phyloP scores from a whole-genome alignment of 2,797 vertebrate genomes.

The Decapterus maruadsi region DNA sequence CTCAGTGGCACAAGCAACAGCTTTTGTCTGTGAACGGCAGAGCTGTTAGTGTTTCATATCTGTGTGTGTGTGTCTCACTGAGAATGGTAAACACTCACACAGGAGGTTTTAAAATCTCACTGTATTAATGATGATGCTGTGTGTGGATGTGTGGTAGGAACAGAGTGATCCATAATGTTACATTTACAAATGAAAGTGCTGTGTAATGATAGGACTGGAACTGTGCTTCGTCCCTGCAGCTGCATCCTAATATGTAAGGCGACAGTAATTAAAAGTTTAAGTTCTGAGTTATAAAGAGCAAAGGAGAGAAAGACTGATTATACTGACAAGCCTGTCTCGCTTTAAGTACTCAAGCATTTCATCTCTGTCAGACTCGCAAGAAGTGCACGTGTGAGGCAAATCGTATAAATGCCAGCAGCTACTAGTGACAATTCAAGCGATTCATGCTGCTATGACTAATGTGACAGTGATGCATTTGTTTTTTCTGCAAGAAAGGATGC shows the following conservation, averaged over 20 bases:
- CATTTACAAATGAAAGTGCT: slow-evolving; percentile 34
- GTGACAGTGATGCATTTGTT: not conserved
- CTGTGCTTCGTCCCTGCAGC: not conserved
- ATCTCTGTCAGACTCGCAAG: not conserved
- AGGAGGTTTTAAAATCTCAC: no score
- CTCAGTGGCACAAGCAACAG: not conserved
- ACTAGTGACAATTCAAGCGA: not conserved
- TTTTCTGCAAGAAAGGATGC: not conserved
- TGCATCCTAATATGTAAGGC: slow-evolving; percentile 2
- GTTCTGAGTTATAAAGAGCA: not conserved
- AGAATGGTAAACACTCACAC: no score
- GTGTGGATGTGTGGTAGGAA: slow-evolving; percentile 1
- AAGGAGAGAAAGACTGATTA: not conserved
- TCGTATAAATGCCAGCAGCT: not conserved
- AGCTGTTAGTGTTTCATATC: no score
- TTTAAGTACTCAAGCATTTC: not conserved
- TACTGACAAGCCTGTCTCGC: not conserved
- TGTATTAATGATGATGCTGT: not conserved
- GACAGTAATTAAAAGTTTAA: not conserved
- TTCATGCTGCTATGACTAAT: not conserved
- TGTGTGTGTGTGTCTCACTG: no score
- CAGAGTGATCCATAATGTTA: slow-evolving; percentile 25
- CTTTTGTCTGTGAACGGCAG: not conserved
- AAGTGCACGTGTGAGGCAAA: not conserved
- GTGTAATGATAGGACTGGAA: slow-evolving; percentile 2